Evolutionary conservation across 1,140 invertebrate species (phyloP).

Genomic region (Chrysoperla carnea): DNA sequence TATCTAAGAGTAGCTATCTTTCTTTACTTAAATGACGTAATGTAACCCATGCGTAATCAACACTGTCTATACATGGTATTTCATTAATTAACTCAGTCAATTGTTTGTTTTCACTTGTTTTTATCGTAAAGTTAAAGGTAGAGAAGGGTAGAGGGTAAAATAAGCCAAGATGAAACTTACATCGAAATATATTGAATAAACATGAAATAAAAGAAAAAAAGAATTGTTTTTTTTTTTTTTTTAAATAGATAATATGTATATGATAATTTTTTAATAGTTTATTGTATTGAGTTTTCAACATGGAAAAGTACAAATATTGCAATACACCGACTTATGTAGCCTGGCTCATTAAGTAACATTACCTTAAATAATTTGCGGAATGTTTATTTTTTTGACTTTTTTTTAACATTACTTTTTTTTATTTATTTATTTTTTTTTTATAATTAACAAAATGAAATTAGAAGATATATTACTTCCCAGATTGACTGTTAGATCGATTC

Average conservation of each 20-base stretch:
- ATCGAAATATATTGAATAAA: background rate
- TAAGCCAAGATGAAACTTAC: too few species aligned
- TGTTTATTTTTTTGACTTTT: constrained; percentile 2
- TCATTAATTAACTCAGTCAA: too few species aligned
- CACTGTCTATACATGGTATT: too few species aligned
- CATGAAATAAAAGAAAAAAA: background rate
- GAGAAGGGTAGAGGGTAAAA: too few species aligned
- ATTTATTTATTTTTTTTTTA: background rate
- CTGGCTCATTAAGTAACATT: constrained; percentile 19
- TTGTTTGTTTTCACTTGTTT: too few species aligned
- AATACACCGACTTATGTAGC: constrained; percentile 23
- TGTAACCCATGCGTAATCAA: too few species aligned
- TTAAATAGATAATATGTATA: background rate
- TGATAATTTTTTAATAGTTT: constrained; percentile 20
- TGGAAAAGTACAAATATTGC: constrained; percentile 29
- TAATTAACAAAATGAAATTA: background rate
- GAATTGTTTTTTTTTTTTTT: background rate
- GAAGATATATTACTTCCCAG: background rate
- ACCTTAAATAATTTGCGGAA: constrained; percentile 12
- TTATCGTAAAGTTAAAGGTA: too few species aligned
- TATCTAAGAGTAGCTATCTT: too few species aligned
- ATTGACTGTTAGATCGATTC: background rate
- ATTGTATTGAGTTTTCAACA: constrained; percentile 27
- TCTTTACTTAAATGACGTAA: too few species aligned
- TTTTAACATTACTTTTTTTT: background rate